These are phyloP conservation scores for Erannis defoliaria DNA, from an alignment of 2,888 invertebrate species.

Conservation along the genomic window DNA sequence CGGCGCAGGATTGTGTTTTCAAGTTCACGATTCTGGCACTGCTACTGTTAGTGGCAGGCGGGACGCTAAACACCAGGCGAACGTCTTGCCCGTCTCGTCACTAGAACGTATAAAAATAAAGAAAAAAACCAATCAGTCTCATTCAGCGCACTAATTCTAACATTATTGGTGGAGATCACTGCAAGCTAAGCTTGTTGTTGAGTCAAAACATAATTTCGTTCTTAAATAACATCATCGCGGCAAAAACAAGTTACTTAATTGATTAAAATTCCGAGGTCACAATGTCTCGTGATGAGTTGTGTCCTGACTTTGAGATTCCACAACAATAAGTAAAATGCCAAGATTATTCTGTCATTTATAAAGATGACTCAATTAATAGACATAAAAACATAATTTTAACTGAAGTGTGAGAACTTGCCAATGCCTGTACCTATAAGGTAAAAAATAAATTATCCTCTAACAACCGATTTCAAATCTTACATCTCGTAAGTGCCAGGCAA, in stretches of 20 bases:
- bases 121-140: too few species aligned
- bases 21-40: too few species aligned
- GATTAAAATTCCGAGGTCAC: slow-evolving; percentile 30
- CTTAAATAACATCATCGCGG: slow-evolving; percentile 2
- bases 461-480: too few species aligned
- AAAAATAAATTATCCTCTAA: too few species aligned
- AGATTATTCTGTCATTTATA: not conserved
- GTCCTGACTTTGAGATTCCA: slow-evolving; percentile 7
- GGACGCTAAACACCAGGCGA: too few species aligned
- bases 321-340: slow-evolving; percentile 3
- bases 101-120: too few species aligned
- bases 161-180: not conserved
- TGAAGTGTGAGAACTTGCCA: slow-evolving; percentile 1
- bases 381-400: not conserved
- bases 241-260: slow-evolving; percentile 17
- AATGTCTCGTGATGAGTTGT: slow-evolving; percentile 13
- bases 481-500: too few species aligned
- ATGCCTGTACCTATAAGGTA: not conserved
- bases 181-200: not conserved
- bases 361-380: not conserved
- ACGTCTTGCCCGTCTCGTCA: too few species aligned
- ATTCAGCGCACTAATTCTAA: too few species aligned
- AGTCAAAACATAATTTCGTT: slow-evolving; percentile 11
- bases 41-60: too few species aligned
- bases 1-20: too few species aligned